Evolutionary conservation across 2,797 vertebrate genomes (phyloP), one percentile per base, ranked within the genome.

Genomic region (Geotrypetes seraphini): DNA sequence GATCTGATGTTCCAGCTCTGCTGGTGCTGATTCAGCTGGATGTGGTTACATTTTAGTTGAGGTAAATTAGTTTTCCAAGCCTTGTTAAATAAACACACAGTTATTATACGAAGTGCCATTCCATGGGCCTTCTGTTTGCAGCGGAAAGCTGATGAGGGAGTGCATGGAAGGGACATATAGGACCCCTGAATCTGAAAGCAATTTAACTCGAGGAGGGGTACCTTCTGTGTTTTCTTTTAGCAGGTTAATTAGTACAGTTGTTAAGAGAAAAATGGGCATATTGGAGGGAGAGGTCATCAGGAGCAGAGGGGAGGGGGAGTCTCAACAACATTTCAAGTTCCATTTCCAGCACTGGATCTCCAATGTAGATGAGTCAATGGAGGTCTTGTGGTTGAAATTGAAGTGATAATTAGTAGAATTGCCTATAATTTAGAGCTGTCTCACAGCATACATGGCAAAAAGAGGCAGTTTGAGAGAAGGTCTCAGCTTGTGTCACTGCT

Each of bases 141-240:
- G 18, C 14, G 11, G 15, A 5, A 8, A 8, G 16, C 22, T 7
- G 13, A 15, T 26, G 25, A 12, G n/a, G n/a, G n/a, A n/a, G n/a
- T 69, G 69, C 63, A 66, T 71, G 62, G 67, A 70, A 75, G 72
- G 74, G 72, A 74, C 79, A 79, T 80, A 80, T 63, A 69, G 65
- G 68, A 57, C 70, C 33, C 41, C 28, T 26, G 82, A 77, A 81
- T 85, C 80, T 83, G 72, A 78, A 76, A 80, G 79, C 73, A 82
- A 84, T 84, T 84, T 81, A 63, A 64, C 26, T 8, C 39, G 34
- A 46, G 39, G 39, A 71, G 73, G 72, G 73, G 74, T 71, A 78
- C 75, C 72, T 79, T 80, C 75, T 75, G 71, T 84, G 81, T 84
- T 85, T 86, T 71, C 73, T 76, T 83, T 82, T 70, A 71, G 80